Conservation (phyloP, 2,797 vertebrate species). For the Hybognathus amarus region DNA sequence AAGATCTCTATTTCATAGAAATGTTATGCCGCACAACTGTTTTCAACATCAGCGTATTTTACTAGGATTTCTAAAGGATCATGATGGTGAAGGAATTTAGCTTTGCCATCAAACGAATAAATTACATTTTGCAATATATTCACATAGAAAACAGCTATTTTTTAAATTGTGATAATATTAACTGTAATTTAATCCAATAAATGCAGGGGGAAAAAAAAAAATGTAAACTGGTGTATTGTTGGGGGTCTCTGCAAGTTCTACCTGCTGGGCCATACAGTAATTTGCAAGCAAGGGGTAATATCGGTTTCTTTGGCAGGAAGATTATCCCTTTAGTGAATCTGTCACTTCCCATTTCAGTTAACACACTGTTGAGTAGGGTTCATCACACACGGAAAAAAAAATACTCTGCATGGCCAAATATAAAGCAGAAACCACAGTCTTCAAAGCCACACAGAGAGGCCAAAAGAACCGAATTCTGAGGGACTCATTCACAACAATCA, state of each 20-base stretch:
- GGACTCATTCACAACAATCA: constrained; percentile 23
- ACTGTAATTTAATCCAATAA: not conserved
- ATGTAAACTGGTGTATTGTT: constrained; percentile 68
- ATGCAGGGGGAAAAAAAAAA: constrained; percentile 69
- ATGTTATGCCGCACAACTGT: not conserved
- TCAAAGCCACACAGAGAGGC: constrained; percentile 1
- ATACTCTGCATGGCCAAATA: constrained; percentile 63
- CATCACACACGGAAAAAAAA: constrained; percentile 62
- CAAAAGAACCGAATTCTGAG: constrained; percentile 17
- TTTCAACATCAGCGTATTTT: not conserved
- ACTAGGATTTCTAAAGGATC: not conserved
- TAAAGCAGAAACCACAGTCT: constrained; percentile 59
- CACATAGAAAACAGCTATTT: not conserved
- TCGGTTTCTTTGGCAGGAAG: constrained; percentile 76
- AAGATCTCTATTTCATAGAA: not conserved
- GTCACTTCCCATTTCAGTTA: constrained; percentile 89
- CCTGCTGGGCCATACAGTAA: constrained; percentile 67
- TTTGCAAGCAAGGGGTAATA: constrained; percentile 75
- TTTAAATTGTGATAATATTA: not conserved
- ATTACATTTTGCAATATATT: not conserved
- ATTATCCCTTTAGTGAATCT: constrained; percentile 85
- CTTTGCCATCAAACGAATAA: not conserved
- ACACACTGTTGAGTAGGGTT: constrained; percentile 78
- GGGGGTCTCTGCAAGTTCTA: constrained; percentile 56
- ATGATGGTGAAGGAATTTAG: not conserved